Percentiles rank a stretch among this genome's conserved stretches.
Conservation (phyloP, 2,888 invertebrate genomes). For the Beris morrisii region DNA sequence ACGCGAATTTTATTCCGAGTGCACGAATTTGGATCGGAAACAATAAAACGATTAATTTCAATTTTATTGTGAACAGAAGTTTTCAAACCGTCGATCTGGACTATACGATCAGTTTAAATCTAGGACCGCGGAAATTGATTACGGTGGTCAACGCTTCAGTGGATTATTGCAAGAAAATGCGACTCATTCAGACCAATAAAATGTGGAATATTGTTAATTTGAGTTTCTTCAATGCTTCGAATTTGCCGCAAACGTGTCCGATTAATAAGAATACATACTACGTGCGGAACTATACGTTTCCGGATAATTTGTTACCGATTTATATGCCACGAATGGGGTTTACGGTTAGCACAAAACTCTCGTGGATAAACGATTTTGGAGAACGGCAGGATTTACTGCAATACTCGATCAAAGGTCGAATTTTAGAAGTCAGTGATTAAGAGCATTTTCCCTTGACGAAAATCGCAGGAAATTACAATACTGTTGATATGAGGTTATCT, state of each 20-base stretch:
- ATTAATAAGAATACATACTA: conserved; percentile 17
- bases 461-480: too few species aligned
- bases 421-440: not conserved
- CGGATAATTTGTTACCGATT: not conserved
- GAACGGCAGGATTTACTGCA: not conserved
- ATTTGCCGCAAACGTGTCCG: conserved; percentile 19
- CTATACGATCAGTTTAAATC: not conserved
- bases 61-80: not conserved
- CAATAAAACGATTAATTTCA: conserved; percentile 3
- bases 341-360: not conserved
- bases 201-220: conserved; percentile 1
- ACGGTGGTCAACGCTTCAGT: not conserved
- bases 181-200: not conserved
- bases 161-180: conserved; percentile 9
- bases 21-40: conserved; percentile 4
- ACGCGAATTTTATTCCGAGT: not conserved
- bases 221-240: conserved; percentile 2
- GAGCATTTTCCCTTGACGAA: too few species aligned
- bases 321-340: conserved; percentile 4
- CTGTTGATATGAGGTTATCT: too few species aligned
- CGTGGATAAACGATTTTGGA: not conserved
- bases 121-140: not conserved
- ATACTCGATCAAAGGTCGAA: not conserved
- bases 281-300: conserved; percentile 13
- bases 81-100: not conserved